These are phyloP conservation scores for Perognathus longimembris DNA, from an alignment of 2,113 vertebrate genomes.

Conservation along the genomic window DNA sequence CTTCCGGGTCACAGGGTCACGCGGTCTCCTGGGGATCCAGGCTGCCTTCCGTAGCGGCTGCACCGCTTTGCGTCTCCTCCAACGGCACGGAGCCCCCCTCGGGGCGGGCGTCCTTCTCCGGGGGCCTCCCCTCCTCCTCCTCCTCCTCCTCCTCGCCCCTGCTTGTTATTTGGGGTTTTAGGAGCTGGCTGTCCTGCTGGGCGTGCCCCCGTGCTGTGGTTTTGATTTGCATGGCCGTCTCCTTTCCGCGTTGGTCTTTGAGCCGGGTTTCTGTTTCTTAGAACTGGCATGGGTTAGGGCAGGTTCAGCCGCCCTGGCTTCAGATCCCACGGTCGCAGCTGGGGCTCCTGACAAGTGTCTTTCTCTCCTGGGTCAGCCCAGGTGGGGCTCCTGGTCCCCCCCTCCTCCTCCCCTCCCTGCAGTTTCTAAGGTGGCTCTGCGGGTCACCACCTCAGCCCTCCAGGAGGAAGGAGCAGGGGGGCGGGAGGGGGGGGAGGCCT, in stretches of 20 bases:
- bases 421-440: neutral
- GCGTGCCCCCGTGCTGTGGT: neutral
- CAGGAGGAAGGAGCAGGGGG: neutral
- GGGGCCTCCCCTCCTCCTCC: too few species aligned
- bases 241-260: neutral
- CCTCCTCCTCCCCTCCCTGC: neutral
- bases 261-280: conserved; percentile 45
- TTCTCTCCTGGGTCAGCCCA: neutral
- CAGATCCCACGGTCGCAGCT: neutral
- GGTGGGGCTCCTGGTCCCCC: neutral
- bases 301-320: neutral
- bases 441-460: neutral
- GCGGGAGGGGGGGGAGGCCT: too few species aligned
- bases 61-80: neutral
- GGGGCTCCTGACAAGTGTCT: neutral
- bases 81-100: too few species aligned
- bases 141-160: neutral
- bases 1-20: accelerated
- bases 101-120: too few species aligned
- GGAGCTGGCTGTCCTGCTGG: neutral
- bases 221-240: conserved; percentile 15
- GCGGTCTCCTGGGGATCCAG: too few species aligned
- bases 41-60: neutral
- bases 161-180: neutral
- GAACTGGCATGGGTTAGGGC: neutral